Percentiles rank a stretch among this genome's conserved stretches.
These are phyloP conservation scores for Enteromius radiatus DNA, from an alignment of 2,797 vertebrate genomes.

Conservation along the genomic window DNA sequence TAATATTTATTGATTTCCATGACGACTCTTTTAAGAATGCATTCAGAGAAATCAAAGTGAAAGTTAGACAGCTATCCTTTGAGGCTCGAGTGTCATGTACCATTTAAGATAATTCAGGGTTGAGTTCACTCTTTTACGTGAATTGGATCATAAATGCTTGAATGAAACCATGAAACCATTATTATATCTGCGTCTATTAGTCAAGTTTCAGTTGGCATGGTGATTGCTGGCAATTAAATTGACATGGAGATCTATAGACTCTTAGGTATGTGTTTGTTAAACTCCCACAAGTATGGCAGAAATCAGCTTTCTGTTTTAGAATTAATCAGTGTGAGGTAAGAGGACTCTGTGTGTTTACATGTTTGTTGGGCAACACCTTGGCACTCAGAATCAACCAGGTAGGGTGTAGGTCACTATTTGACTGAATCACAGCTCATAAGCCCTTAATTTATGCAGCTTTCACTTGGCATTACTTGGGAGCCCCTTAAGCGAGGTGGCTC, in stretches of 20 bases:
- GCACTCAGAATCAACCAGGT: constrained; percentile 4
- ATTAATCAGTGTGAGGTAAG: constrained; percentile 13
- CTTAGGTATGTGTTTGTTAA: constrained; percentile 29
- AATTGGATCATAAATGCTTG: constrained; percentile 49
- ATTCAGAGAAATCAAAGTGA: constrained; percentile 29
- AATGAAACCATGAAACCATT: constrained; percentile 39
- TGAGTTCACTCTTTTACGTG: constrained; percentile 43
- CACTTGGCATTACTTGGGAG: constrained; percentile 19
- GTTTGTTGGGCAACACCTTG: constrained; percentile 25
- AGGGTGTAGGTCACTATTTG: constrained; percentile 30
- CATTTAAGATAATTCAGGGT: constrained; percentile 46
- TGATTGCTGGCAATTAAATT: constrained; percentile 40
- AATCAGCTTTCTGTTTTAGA: constrained; percentile 45
- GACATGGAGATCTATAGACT: constrained; percentile 28
- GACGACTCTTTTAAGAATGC: constrained; percentile 40
- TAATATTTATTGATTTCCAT: constrained; percentile 55
- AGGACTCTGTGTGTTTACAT: constrained; percentile 14
- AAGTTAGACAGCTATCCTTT: constrained; percentile 35
- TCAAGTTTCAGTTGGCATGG: constrained; percentile 42
- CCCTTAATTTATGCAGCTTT: constrained; percentile 18
- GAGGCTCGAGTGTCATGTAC: constrained; percentile 33
- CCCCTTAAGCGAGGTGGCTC: too few species aligned
- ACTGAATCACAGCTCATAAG: constrained; percentile 42
- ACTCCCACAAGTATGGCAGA: constrained; percentile 11
- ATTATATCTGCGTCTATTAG: constrained; percentile 36